Conservation (phyloP, 2,113 vertebrate species). For the Hyperopisus bebe region DNA sequence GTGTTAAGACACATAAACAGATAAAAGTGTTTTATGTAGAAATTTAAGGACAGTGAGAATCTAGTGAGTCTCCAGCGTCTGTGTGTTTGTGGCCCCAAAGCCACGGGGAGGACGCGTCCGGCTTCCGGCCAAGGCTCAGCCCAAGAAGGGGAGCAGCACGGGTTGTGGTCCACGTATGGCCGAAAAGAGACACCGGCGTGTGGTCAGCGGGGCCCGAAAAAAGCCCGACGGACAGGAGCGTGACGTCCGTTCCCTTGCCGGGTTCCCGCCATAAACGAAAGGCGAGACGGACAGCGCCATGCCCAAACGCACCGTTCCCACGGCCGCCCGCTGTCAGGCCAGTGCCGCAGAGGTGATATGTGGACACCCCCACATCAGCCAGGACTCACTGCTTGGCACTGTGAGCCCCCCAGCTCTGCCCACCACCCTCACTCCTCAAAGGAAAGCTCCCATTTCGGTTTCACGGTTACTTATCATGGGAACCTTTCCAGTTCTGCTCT, state of each 20-base stretch:
- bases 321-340: not conserved
- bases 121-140: not conserved
- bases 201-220: not conserved
- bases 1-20: not conserved
- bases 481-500: slow-evolving; percentile 48
- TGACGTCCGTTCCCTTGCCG: not conserved
- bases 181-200: not conserved
- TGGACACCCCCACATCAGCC: not conserved
- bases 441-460: slow-evolving; percentile 52
- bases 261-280: not conserved
- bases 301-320: not conserved
- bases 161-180: not conserved
- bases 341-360: not conserved
- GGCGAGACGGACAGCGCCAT: not conserved
- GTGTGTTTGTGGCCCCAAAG: not conserved
- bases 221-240: not conserved
- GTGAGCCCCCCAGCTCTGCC: slow-evolving; percentile 3
- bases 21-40: not conserved
- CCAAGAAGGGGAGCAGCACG: not conserved
- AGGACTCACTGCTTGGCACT: slow-evolving; percentile 28
- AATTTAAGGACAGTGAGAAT: not conserved
- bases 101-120: not conserved
- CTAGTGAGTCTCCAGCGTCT: not conserved
- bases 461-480: slow-evolving; percentile 52
- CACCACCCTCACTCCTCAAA: slow-evolving; percentile 35